These are phyloP conservation scores for Esox masquinongy DNA, from an alignment of 2,797 vertebrate species.

Conservation along the genomic window DNA sequence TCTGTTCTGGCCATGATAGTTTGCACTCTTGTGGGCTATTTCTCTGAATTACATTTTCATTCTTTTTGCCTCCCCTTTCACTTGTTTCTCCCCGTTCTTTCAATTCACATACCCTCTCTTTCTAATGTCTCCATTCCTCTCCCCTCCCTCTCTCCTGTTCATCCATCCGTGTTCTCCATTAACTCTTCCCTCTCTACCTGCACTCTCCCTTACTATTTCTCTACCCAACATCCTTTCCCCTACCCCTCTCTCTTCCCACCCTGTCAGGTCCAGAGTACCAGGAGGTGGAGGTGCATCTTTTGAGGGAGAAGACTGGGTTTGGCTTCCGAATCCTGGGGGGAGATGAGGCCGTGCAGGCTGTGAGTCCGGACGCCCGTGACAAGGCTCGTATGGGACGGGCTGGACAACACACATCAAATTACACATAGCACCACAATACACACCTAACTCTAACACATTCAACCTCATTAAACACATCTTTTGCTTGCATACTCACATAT, in stretches of 20 bases:
- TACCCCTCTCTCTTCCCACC: background rate
- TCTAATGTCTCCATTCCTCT: background rate
- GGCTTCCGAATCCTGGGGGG: conserved; percentile 98
- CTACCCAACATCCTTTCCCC: background rate
- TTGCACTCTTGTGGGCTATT: background rate
- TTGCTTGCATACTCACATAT: background rate
- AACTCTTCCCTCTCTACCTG: background rate
- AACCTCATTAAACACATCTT: background rate
- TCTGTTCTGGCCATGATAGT: background rate
- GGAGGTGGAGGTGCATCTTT: conserved; percentile 95
- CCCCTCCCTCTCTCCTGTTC: background rate
- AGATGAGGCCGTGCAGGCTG: conserved; percentile 98
- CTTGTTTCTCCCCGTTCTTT: background rate
- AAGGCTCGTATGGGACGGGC: conserved; percentile 86
- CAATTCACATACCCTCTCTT: background rate
- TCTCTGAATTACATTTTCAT: background rate
- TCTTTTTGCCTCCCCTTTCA: background rate
- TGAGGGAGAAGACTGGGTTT: conserved; percentile 98
- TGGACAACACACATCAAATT: conserved; percentile 59
- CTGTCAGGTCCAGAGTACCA: conserved; percentile 90
- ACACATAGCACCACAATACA: conserved; percentile 43
- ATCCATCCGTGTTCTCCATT: background rate
- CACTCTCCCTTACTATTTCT: background rate
- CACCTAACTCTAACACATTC: background rate
- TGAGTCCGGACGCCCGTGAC: conserved; percentile 90